phyloP scores from a whole-genome alignment of 2,113 vertebrate genomes.

The Austrofundulus limnaeus region DNA sequence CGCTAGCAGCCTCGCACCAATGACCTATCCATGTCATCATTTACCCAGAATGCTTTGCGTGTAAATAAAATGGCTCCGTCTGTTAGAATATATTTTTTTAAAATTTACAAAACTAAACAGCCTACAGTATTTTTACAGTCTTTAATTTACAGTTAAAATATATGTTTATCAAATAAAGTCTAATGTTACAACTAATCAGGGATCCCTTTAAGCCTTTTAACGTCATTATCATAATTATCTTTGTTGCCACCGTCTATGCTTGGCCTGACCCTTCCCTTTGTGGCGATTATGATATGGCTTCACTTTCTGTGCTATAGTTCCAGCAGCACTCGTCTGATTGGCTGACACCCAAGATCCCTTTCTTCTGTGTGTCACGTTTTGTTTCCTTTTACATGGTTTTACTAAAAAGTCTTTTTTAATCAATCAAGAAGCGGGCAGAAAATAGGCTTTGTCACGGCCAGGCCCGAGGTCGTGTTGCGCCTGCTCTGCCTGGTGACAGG shows the following conservation, averaged over 20 bases:
- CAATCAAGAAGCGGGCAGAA: constrained; percentile 99
- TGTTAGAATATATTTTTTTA: too few species aligned
- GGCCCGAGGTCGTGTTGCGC: constrained; percentile 91
- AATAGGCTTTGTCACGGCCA: constrained; percentile 99
- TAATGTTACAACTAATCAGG: too few species aligned
- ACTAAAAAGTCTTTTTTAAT: constrained; percentile 99
- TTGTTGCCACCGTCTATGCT: constrained; percentile 86
- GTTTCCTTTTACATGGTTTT: constrained; percentile 98
- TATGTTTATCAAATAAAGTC: too few species aligned
- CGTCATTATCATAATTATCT: constrained; percentile 83
- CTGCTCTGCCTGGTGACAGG: constrained; percentile 92
- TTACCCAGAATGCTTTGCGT: too few species aligned
- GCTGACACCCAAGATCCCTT: constrained; percentile 66
- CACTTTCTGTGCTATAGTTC: constrained; percentile 77
- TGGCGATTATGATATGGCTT: constrained; percentile 73
- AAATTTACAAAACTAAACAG: too few species aligned
- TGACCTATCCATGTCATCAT: too few species aligned
- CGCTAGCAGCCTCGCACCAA: too few species aligned
- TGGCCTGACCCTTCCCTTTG: constrained; percentile 82
- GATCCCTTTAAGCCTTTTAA: too few species aligned
- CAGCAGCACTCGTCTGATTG: constrained; percentile 71
- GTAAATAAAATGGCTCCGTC: too few species aligned
- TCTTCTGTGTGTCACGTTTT: constrained; percentile 81
- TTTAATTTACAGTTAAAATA: too few species aligned
- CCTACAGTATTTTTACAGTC: too few species aligned